Conservation (phyloP, 2,888 invertebrate genomes). For the Drosophila atroscutellata region DNA sequence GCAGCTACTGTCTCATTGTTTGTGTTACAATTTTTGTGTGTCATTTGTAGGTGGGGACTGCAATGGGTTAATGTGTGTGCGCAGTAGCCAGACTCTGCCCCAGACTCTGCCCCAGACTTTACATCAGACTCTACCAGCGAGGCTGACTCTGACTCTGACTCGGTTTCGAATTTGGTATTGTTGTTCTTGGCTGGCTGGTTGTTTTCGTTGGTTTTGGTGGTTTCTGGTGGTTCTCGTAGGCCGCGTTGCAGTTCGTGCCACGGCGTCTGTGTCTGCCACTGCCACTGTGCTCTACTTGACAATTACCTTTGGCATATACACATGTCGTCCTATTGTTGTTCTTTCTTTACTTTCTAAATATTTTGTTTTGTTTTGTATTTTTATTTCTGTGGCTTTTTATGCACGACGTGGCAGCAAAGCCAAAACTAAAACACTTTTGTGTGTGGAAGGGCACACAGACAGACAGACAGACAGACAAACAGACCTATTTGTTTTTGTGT, state of each 20-base stretch:
- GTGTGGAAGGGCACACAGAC: conserved; percentile 3
- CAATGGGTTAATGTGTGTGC: conserved; percentile 65
- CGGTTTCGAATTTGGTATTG: conserved; percentile 18
- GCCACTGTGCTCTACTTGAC: conserved; percentile 71
- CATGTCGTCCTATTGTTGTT: conserved; percentile 66
- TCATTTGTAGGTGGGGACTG: conserved; percentile 66
- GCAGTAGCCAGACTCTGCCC: conserved; percentile 42
- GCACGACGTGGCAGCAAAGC: conserved; percentile 50
- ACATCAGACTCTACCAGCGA: conserved; percentile 13
- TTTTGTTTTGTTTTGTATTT: conserved; percentile 41
- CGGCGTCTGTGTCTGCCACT: conserved; percentile 51
- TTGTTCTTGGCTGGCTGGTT: conserved; percentile 21
- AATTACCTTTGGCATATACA: conserved; percentile 72
- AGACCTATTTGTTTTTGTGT: conserved; percentile 66
- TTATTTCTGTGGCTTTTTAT: conserved; percentile 45
- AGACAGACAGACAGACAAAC: conserved; percentile 8
- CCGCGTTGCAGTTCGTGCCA: conserved; percentile 65
- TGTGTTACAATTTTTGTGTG: conserved; percentile 79
- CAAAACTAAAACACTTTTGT: conserved; percentile 68
- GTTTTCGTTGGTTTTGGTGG: conserved; percentile 22
- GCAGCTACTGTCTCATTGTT: conserved; percentile 27
- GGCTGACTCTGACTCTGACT: conserved; percentile 9
- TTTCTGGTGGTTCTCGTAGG: conserved; percentile 16
- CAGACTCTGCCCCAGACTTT: conserved; percentile 9
- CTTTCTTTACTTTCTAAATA: conserved; percentile 80